These are phyloP conservation scores for Graphium colonna DNA, from an alignment of 2,888 invertebrate genomes.

Conservation along the genomic window DNA sequence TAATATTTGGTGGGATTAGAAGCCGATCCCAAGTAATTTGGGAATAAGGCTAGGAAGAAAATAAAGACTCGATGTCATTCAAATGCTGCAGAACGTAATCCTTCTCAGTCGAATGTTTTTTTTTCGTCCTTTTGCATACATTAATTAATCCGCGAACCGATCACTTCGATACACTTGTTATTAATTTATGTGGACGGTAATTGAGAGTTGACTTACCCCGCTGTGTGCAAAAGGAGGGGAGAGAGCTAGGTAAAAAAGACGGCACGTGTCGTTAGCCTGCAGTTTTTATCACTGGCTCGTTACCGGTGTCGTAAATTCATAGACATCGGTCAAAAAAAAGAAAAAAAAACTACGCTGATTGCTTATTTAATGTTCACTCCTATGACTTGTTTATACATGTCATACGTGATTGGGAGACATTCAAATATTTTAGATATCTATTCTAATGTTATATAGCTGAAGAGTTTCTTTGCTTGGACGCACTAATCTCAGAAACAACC, in stretches of 20 bases:
- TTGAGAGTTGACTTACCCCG: slow-evolving; percentile 30
- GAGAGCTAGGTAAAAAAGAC: slow-evolving; percentile 24
- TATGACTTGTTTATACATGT: background rate
- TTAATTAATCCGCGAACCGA: slow-evolving; percentile 18
- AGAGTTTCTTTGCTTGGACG: no score
- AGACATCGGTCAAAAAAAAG: slow-evolving; percentile 1
- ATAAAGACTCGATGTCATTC: slow-evolving; percentile 5
- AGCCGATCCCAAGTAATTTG: no score
- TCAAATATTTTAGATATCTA: no score
- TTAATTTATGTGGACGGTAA: slow-evolving; percentile 21
- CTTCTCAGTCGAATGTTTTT: background rate
- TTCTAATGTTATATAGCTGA: no score
- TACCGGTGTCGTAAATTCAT: slow-evolving; percentile 16
- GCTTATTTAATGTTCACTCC: background rate
- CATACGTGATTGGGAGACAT: no score
- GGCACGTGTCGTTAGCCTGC: slow-evolving; percentile 29
- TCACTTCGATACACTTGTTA: slow-evolving; percentile 18
- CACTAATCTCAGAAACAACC: no score
- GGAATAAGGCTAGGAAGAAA: no score
- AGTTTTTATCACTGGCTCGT: slow-evolving; percentile 25
- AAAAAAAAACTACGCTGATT: slow-evolving; percentile 22
- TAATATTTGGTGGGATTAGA: no score
- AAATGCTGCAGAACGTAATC: slow-evolving; percentile 12
- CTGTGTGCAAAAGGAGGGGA: slow-evolving; percentile 24
- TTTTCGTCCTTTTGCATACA: slow-evolving; percentile 9